A percentile compares a stretch with the other conserved stretches of the same genome.
Evolutionary conservation across 2,888 invertebrate genomes (phyloP).

Genomic region (Clistopyga incitator): DNA sequence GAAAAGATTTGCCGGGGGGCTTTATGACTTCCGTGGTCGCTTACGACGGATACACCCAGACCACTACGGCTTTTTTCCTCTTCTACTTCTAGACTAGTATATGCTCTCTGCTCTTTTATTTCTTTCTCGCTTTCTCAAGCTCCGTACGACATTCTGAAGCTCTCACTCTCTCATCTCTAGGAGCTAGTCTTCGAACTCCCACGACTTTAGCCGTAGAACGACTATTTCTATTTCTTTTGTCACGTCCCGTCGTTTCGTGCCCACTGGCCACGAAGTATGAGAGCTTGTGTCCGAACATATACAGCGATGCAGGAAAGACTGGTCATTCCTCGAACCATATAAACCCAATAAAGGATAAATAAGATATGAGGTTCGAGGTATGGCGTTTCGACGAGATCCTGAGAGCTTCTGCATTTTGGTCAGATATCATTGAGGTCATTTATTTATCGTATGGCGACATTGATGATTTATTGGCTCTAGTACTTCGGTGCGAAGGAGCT

Average conservation of each 20-base stretch:
- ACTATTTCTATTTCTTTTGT: constrained; percentile 55
- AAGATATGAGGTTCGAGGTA: constrained; percentile 31
- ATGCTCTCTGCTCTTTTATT: constrained; percentile 50
- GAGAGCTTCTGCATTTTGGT: neutral
- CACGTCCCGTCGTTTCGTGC: constrained; percentile 53
- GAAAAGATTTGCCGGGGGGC: constrained; percentile 82
- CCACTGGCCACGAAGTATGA: constrained; percentile 30
- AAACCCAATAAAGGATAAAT: constrained; percentile 50
- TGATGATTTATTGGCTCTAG: neutral
- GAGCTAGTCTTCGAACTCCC: constrained; percentile 25
- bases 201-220: constrained; percentile 12
- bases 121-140: constrained; percentile 62
- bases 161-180: constrained; percentile 16
- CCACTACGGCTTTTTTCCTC: constrained; percentile 42
- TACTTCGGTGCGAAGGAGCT: neutral
- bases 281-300: neutral
- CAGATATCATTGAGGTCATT: constrained; percentile 25
- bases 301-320: constrained; percentile 5
- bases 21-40: constrained; percentile 81
- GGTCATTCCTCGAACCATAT: constrained; percentile 16
- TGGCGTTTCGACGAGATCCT: neutral
- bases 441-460: neutral
- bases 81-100: constrained; percentile 44
- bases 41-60: constrained; percentile 68
- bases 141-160: neutral